Base-by-base conservation (phyloP, 2,888 invertebrate genomes). In the Caenorhabditis virilis region DNA sequence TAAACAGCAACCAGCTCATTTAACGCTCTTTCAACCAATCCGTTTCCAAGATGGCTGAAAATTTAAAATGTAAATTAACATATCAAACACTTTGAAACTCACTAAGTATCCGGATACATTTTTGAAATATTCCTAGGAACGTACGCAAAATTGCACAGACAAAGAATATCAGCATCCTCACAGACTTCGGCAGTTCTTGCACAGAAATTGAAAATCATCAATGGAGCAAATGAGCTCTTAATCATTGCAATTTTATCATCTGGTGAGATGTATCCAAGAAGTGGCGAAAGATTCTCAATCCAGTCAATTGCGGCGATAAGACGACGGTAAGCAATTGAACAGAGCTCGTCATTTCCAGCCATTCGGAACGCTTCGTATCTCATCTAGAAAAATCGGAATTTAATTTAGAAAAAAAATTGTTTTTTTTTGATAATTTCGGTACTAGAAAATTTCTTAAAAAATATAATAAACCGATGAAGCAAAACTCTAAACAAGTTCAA, bases 251-350 rank as follows among this genome's bases (percentile, higher is more conserved):
- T 76, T 69, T 73, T 72, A 54, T 80, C 80, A 20, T 80, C 77
- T 0, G 60, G 55, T 2, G 62, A 61, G 7, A 80, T 47, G 23
- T 69, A 70, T 23, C 67, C 72, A 30, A 80, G 60, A 36, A 79
- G 45, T 22, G 80, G 79, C 0, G 77, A 66, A 27, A 80, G 47
- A 25, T 62, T 41, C 35, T 79, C 77, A 9, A 80, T 78, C 80
- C 80, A 80, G 63, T 80, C 80, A 41, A 80, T 74, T n/a, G 79
- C 78, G 1, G 80, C 80, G 5, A 80, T 78, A 42, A 80, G 49
- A 22, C 80, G 54, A 2, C 80, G 64, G 48, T 79, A 80, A 5
- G 78, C 80, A 41, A 80, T 77, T 15, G 74, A 63, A 27, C 66
- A 76, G 13, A 80, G 62, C 50, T 80, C 80, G 39, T 78, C 74